A percentile compares a stretch with the other conserved stretches of the same genome.
Conservation (phyloP, 2,113 vertebrate genomes). For the Atlantisia rogersi region DNA sequence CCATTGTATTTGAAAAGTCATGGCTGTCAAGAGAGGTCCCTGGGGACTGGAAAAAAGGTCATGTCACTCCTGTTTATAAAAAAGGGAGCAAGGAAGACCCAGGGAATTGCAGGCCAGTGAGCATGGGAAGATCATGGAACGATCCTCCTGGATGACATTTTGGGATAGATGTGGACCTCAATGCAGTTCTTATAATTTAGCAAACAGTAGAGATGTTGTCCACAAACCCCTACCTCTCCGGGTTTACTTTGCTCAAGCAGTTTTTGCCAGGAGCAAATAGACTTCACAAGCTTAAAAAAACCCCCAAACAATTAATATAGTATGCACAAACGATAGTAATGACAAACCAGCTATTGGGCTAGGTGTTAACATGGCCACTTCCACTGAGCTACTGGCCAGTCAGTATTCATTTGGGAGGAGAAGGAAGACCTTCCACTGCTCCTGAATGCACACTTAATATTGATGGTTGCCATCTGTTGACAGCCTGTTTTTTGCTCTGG, state of each 20-base stretch:
- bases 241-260: not conserved
- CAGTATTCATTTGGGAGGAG: not conserved
- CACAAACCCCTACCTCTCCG: no score
- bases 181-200: not conserved
- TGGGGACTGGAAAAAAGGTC: no score
- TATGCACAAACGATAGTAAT: not conserved
- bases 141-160: no score
- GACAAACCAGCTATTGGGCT: not conserved
- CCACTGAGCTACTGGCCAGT: not conserved
- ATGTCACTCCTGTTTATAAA: no score
- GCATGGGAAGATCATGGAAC: no score
- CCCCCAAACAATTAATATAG: not conserved
- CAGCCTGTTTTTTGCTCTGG: not conserved
- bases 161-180: rapidly evolving
- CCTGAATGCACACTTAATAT: not conserved
- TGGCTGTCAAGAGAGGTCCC: no score
- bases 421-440: not conserved
- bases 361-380: rapidly evolving
- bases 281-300: not conserved
- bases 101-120: no score
- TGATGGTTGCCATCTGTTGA: not conserved
- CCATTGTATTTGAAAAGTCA: no score
- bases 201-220: not conserved
- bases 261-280: not conserved
- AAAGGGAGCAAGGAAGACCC: no score